A percentile compares a stretch with the other conserved stretches of the same genome.
Conservation (phyloP, 2,888 invertebrate species). For the Agonopterix heracliana region DNA sequence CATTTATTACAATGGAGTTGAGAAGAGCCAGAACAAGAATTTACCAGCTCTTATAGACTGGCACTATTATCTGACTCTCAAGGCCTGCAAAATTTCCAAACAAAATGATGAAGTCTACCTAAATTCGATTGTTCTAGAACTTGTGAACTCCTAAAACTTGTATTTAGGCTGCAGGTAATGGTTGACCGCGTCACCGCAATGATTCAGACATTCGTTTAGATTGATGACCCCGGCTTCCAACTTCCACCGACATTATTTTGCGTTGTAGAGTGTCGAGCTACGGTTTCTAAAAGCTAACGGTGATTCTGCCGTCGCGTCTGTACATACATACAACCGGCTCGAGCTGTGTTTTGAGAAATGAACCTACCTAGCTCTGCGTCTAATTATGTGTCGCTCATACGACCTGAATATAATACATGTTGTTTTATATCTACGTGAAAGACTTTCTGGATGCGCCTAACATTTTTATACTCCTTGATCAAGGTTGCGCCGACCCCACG, state of each 20-base stretch:
- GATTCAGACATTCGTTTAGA: constrained; percentile 25
- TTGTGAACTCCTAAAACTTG: background rate
- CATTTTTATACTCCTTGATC: no score
- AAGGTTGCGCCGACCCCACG: no score
- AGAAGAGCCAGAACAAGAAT: no score
- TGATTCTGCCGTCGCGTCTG: constrained; percentile 26
- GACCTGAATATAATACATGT: background rate
- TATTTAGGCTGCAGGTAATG: background rate
- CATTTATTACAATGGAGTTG: no score
- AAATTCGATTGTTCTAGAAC: background rate
- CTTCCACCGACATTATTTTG: constrained; percentile 33
- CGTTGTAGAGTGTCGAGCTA: constrained; percentile 28
- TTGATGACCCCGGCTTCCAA: constrained; percentile 51
- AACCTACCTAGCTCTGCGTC: background rate
- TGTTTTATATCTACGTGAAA: no score
- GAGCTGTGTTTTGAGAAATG: constrained; percentile 23
- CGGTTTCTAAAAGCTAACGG: constrained; percentile 51
- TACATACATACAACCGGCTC: constrained; percentile 30
- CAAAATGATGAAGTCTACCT: background rate
- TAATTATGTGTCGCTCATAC: background rate
- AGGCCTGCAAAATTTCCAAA: background rate
- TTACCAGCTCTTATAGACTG: no score
- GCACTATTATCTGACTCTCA: no score
- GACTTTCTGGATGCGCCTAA: no score
- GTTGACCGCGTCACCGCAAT: constrained; percentile 7